Base-by-base conservation (phyloP, 2,113 vertebrate genomes). In the Terrapene triunguis region DNA sequence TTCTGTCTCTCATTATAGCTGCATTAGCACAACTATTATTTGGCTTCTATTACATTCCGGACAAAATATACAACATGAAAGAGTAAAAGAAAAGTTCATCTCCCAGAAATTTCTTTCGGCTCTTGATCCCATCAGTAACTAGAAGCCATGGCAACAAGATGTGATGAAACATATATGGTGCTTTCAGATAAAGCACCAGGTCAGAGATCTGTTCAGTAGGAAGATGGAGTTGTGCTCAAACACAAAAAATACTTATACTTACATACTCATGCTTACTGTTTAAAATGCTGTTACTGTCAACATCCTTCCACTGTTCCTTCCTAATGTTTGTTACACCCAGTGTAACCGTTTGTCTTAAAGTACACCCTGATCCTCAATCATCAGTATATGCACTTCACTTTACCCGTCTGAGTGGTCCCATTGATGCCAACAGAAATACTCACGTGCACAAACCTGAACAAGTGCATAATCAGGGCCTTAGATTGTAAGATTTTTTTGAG, bases 81-180 rank as follows among this genome's bases (percentile, higher is more conserved):
- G 3, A 78, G 54, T 57, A 78, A 79, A 91, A 11, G n/a, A 79
- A 80, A 88, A 88, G 91, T 83, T 78, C 88, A 76, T 35, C 10
- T 54, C 65, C 1, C 7, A 6, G 22, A 80, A 87, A 87, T 79
- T 82, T 84, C 80, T 87, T 87, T 93, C 65, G 65, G 79, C 57
- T 54, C 83, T 82, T 86, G 83, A 93, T 84, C 19, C 19, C 79
- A 82, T 84, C 85, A 65, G 47, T 65, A 86, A 27, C 48, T 6
- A 38, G 54, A 69, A 38, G 13, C 85, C 84, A 86, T 89, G 79
- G 83, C 54, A 86, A 86, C 83, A 82, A 89, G 84, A 85, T 72
- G 25, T 57, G 38, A 10, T 54, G 76, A 54, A 84, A 19, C 83
- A 69, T 83, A 80, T 48, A 65, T 10, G n/a, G 69, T 1, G 0